These are phyloP conservation scores for Lasioglossum malachurum DNA, from an alignment of 2,888 invertebrate genomes.

Conservation along the genomic window DNA sequence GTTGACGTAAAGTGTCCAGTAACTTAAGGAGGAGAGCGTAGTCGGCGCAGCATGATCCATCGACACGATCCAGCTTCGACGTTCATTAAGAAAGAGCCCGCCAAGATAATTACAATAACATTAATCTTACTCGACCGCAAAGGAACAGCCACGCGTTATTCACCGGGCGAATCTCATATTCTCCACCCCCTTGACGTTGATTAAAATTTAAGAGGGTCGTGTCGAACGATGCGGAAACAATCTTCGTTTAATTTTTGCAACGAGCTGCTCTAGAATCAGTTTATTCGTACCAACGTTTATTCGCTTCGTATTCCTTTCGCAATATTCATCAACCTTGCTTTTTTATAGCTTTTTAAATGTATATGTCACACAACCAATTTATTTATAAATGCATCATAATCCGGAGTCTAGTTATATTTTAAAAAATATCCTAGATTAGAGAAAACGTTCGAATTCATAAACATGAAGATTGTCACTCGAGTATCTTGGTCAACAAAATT, in stretches of 20 bases:
- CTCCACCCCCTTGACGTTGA: conserved; percentile 10
- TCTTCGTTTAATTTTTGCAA: background rate
- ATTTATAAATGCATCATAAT: too few relatives aligned
- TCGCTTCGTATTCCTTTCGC: too few relatives aligned
- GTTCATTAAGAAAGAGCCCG: conserved; percentile 21
- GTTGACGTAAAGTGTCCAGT: background rate
- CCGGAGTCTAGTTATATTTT: too few relatives aligned
- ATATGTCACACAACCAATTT: background rate
- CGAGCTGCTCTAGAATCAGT: background rate
- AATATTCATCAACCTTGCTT: too few relatives aligned
- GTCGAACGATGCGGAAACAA: background rate
- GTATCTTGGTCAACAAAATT: too few relatives aligned
- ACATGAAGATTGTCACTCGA: too few relatives aligned
- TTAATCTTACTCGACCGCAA: conserved; percentile 32
- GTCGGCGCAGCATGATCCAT: background rate
- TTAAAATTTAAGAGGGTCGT: conserved; percentile 32
- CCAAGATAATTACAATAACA: conserved; percentile 49
- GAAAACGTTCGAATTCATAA: too few relatives aligned
- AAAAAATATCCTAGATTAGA: too few relatives aligned
- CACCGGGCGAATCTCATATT: conserved; percentile 21
- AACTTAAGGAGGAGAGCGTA: background rate
- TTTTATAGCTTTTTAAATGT: too few relatives aligned
- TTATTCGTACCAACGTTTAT: background rate
- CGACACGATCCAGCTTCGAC: background rate
- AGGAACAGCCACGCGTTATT: conserved; percentile 28